A percentile compares a stretch with the other conserved stretches of the same genome.
Evolutionary conservation across 1,140 invertebrate species (phyloP).

Genomic region (Drosophila pachea): DNA sequence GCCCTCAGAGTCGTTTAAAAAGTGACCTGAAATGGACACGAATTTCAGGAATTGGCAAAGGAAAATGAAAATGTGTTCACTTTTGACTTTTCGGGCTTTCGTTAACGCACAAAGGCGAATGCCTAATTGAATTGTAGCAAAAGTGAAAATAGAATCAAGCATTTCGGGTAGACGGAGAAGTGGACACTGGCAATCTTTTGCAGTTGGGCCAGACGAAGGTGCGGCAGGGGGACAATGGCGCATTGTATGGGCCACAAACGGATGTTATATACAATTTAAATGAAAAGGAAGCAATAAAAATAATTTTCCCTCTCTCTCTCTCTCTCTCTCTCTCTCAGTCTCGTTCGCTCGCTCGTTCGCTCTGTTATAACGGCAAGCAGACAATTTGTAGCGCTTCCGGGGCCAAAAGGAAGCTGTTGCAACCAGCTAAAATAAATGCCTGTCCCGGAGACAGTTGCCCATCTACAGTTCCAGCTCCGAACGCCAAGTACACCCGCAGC

Average conservation of each 20-base stretch:
- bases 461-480: conserved; percentile 6
- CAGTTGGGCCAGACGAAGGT: conserved; percentile 13
- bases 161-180: conserved; percentile 28
- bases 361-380: conserved; percentile 48
- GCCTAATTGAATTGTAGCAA: conserved; percentile 71
- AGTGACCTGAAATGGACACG: conserved; percentile 9
- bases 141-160: conserved; percentile 28
- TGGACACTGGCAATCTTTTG: conserved; percentile 55
- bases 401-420: conserved; percentile 34
- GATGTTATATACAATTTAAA: conserved; percentile 61
- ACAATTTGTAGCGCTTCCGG: conserved; percentile 71
- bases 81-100: conserved; percentile 48
- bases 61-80: conserved; percentile 27
- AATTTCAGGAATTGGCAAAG: conserved; percentile 8
- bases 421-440: conserved; percentile 50
- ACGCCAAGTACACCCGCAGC: conserved; percentile 13
- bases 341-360: not conserved
- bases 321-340: conserved; percentile 1
- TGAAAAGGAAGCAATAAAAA: conserved; percentile 70
- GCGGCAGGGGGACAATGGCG: conserved; percentile 42
- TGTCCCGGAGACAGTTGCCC: conserved; percentile 51
- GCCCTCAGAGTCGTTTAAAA: conserved; percentile 17
- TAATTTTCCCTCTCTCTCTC: conserved; percentile 48
- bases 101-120: conserved; percentile 43
- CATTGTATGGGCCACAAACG: conserved; percentile 58